A percentile compares a stretch with the other conserved stretches of the same genome.
phyloP scores from a whole-genome alignment of 2,113 vertebrate species.

The Mobula hypostoma region DNA sequence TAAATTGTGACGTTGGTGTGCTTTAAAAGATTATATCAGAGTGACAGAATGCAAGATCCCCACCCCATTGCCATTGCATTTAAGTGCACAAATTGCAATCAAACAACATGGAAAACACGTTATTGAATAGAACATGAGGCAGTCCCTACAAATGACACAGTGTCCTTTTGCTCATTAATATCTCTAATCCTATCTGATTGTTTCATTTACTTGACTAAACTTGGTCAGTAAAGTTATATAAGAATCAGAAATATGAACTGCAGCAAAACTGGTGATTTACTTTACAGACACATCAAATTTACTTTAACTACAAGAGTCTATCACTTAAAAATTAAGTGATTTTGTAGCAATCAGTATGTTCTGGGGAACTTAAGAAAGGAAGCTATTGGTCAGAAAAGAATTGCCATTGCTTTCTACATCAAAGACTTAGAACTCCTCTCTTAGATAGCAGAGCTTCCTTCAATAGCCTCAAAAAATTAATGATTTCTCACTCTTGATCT shows the following conservation, averaged over 20 bases:
- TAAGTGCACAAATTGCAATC: not conserved
- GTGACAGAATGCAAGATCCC: not conserved
- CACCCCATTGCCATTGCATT: not conserved
- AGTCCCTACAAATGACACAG: not conserved
- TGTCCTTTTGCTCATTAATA: not conserved
- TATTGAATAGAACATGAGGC: not conserved
- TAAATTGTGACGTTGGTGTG: not conserved
- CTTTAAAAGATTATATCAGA: not conserved
- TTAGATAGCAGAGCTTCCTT: not conserved
- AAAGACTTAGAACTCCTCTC: not conserved
- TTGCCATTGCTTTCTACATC: constrained; percentile 13
- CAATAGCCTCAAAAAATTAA: constrained; percentile 1
- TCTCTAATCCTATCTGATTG: not conserved
- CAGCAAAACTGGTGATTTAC: not conserved
- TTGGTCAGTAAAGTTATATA: not conserved
- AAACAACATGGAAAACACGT: not conserved
- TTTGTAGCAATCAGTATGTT: not conserved
- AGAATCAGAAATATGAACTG: not conserved
- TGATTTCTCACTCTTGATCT: not conserved
- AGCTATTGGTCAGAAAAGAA: not conserved
- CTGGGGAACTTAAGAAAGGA: not conserved
- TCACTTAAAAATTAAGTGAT: too few species aligned
- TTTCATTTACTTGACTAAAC: not conserved
- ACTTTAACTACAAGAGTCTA: not conserved
- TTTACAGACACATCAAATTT: not conserved